Percentiles rank a stretch among this genome's conserved stretches.
These are phyloP conservation scores for Oreotrochilus melanogaster DNA, from an alignment of 2,113 vertebrate species.

Conservation along the genomic window DNA sequence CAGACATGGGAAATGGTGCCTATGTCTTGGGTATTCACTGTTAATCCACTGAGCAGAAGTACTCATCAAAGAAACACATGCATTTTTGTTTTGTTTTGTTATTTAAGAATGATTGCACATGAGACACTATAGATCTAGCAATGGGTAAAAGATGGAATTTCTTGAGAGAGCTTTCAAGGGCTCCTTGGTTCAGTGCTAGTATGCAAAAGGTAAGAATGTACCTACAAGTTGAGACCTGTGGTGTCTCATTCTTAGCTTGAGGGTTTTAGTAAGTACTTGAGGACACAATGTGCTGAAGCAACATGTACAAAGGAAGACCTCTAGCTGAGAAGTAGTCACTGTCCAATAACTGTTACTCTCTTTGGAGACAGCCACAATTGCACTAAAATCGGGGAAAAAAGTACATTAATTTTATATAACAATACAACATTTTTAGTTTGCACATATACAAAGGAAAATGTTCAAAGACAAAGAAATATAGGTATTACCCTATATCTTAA, in stretches of 20 bases:
- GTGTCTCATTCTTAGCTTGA: background rate
- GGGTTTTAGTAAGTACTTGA: background rate
- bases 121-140: background rate
- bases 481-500: background rate
- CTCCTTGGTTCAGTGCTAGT: background rate
- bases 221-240: background rate
- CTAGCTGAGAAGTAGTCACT: background rate
- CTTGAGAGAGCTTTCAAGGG: background rate
- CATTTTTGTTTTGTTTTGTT: background rate
- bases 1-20: background rate
- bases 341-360: background rate
- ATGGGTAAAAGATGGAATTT: background rate
- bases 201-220: background rate
- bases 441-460: background rate
- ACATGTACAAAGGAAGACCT: background rate
- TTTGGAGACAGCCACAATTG: background rate
- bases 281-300: rapidly evolving
- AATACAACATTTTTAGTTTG: background rate
- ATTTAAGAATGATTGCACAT: background rate
- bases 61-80: background rate
- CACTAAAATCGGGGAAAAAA: background rate
- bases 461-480: background rate
- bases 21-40: background rate
- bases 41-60: background rate
- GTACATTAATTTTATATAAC: background rate